phyloP scores from a whole-genome alignment of 1,140 invertebrate species.

The Oncopodura yosiiana region DNA sequence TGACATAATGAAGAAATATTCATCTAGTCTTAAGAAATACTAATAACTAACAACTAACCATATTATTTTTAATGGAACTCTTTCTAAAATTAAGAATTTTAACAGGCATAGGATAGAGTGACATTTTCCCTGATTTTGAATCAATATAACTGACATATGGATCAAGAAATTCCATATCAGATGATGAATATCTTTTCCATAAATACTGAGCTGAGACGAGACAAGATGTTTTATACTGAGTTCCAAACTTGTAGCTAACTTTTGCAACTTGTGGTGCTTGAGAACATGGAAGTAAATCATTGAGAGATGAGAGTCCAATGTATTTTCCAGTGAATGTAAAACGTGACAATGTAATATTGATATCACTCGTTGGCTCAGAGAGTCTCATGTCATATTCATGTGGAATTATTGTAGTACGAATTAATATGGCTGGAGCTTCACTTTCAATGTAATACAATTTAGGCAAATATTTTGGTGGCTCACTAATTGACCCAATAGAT shows the following conservation, averaged over 20 bases:
- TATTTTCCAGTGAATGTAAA: conserved; percentile 38
- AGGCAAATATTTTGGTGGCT: conserved; percentile 39
- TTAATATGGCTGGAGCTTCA: conserved; percentile 43
- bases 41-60: conserved; percentile 24
- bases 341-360: conserved; percentile 39
- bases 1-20: conserved; percentile 17
- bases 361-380: conserved; percentile 5
- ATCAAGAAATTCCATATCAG: conserved; percentile 31
- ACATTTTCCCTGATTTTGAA: not conserved
- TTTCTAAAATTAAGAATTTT: conserved; percentile 34
- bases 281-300: conserved; percentile 29
- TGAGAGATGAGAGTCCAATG: conserved; percentile 37
- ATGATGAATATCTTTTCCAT: conserved; percentile 13
- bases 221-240: conserved; percentile 36
- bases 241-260: conserved; percentile 36
- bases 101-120: conserved; percentile 28
- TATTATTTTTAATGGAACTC: conserved; percentile 33
- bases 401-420: conserved; percentile 43
- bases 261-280: conserved; percentile 6
- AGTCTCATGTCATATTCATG: conserved; percentile 45
- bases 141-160: conserved; percentile 21
- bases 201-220: conserved; percentile 15
- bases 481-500: conserved; percentile 39
- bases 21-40: not conserved
- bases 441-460: conserved; percentile 50